Base-by-base conservation (phyloP, 2,113 vertebrate species). In the Prietella phreatophila region DNA sequence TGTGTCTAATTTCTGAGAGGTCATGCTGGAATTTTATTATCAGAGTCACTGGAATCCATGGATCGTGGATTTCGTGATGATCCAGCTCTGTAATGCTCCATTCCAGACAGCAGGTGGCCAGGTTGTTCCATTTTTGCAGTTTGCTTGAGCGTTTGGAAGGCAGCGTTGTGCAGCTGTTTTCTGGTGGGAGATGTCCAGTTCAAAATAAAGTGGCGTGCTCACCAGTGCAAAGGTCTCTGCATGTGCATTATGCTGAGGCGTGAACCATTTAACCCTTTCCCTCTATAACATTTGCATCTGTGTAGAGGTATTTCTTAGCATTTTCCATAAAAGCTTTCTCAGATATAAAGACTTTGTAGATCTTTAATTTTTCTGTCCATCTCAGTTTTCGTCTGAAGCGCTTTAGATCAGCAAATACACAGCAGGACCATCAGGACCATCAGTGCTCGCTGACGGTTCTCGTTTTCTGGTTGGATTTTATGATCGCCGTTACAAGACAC, bases 71-170 rank as follows among this genome's bases (percentile, higher is more conserved):
- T 55, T 55, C 15, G 0, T 1, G 4, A n/a, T 4, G 42, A 10
- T 42, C 20, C 42, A 50, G 78, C n/a, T 33, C 50, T 13, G 78
- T 81, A 19, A 81, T 58, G 53, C 33, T 56, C 19, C n/a, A 58
- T 81, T 58, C 17, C 15, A 33, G 78, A 81, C 79, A 81, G 53
- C 79, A 81, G 79, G 79, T 58, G 79, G 79, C 55, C 30, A 22
- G 10, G 17, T 81, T 36, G 79, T 58, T 36, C 20, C 9, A 22
- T 81, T 58, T 20, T 33, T 81, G 78, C 25, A 30, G 47, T 30
- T 79, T 79, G 27, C 20, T 11, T 42, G 8, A 53, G 75, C 5
- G 13, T 78, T 53, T 50, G 5, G 75, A 53, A 42, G 20, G 20
- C 71, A 19, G 79, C 8, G 30, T 55, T 55, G 73, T 39, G 15